Conservation (phyloP, 2,797 vertebrate species). For the Sebastes vulpes region DNA sequence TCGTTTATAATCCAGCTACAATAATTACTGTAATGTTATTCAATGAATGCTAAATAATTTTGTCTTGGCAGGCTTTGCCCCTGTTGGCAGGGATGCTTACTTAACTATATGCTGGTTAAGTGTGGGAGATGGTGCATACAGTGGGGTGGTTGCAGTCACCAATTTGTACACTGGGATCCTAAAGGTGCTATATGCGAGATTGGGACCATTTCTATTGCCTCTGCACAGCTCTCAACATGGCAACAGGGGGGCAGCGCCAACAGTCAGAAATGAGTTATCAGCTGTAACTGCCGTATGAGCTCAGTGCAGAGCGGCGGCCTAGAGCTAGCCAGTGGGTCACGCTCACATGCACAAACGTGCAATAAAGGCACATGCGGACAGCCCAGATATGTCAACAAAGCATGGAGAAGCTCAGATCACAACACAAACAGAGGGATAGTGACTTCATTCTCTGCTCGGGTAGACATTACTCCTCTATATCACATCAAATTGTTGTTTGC, state of each 20-base stretch:
- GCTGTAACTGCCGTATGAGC: no score
- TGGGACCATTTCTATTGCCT: no score
- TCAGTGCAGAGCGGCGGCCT: no score
- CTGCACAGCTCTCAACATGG: no score
- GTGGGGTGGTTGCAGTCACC: background rate
- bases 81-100: slow-evolving; percentile 25
- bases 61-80: background rate
- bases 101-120: background rate
- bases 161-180: background rate
- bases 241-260: no score
- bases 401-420: background rate
- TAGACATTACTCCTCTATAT: background rate
- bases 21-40: slow-evolving; percentile 45
- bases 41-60: slow-evolving; percentile 34
- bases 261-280: no score
- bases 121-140: background rate
- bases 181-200: no score
- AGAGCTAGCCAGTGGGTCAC: no score
- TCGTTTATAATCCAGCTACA: slow-evolving; percentile 41
- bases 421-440: background rate
- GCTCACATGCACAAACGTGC: background rate
- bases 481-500: background rate
- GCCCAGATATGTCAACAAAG: background rate
- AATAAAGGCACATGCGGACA: no score
- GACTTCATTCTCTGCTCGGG: background rate